These are phyloP conservation scores for Zoanthus sociatus DNA, from an alignment of 92 coral and sea anemone genomes.

Conservation along the genomic window DNA sequence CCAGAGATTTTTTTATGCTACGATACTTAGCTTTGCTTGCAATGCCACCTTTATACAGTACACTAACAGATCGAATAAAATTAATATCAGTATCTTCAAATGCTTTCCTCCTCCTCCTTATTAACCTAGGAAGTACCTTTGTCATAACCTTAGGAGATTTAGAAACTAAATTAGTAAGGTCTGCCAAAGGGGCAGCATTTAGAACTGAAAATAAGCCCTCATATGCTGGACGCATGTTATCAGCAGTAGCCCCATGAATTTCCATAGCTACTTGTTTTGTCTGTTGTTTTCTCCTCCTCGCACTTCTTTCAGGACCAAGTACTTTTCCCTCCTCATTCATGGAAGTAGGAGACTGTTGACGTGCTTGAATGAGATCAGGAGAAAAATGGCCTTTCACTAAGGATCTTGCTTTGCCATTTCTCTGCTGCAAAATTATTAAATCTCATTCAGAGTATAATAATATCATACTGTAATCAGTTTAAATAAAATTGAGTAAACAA, in stretches of 20 bases:
- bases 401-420: not conserved
- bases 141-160: constrained; percentile 43
- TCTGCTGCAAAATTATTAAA: not conserved
- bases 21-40: not conserved
- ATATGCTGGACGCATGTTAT: constrained; percentile 44
- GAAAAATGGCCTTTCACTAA: not conserved
- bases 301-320: constrained; percentile 30
- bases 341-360: not conserved
- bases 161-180: constrained; percentile 19
- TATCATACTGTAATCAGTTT: not conserved
- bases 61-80: not conserved
- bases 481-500: not conserved
- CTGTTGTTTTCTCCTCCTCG: constrained; percentile 12
- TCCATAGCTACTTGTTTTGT: constrained; percentile 10
- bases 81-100: not conserved
- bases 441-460: not conserved
- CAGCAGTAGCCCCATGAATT: constrained; percentile 31
- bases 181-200: constrained; percentile 23
- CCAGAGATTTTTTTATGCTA: not conserved
- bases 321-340: not conserved
- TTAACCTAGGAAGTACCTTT: constrained; percentile 48
- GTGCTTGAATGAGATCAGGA: not conserved
- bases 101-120: not conserved
- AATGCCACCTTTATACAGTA: not conserved
- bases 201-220: constrained; percentile 25